Conservation (phyloP, 2,888 invertebrate genomes). For the Holacanthella duospinosa region DNA sequence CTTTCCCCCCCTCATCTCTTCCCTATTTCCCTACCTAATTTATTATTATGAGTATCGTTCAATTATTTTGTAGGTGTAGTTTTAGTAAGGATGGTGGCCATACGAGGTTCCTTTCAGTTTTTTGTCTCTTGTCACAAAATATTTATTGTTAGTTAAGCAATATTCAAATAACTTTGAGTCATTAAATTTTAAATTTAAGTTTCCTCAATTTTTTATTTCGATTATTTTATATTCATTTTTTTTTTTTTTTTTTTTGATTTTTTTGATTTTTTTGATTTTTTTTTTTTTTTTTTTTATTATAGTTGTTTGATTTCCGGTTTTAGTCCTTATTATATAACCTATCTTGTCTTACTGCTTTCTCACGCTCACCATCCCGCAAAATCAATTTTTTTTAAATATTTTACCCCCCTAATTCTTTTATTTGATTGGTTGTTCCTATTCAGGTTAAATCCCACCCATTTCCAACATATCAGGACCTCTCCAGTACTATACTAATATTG, state of each 20-base stretch:
- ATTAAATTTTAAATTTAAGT: neutral
- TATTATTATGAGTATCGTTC: neutral
- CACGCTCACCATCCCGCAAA: neutral
- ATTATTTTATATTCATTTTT: no score
- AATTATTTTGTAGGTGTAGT: neutral
- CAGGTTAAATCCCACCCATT: neutral
- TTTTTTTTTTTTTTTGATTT: neutral
- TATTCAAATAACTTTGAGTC: neutral
- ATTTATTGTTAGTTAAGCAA: slow-evolving; percentile 1
- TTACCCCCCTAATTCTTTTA: neutral
- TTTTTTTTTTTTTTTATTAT: no score
- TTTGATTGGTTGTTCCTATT: neutral
- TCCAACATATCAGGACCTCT: neutral
- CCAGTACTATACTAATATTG: no score
- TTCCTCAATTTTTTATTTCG: neutral
- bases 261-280: neutral
- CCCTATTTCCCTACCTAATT: neutral
- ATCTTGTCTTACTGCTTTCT: neutral
- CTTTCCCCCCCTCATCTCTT: neutral
- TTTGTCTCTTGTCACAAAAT: slow-evolving; percentile 5
- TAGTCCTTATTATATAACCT: no score
- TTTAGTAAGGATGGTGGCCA: neutral
- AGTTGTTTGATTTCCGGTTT: neutral
- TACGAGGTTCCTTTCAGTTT: neutral
- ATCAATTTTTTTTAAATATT: neutral